Base-by-base conservation (phyloP, 2,888 invertebrate species). In the Nymphalis urticae region DNA sequence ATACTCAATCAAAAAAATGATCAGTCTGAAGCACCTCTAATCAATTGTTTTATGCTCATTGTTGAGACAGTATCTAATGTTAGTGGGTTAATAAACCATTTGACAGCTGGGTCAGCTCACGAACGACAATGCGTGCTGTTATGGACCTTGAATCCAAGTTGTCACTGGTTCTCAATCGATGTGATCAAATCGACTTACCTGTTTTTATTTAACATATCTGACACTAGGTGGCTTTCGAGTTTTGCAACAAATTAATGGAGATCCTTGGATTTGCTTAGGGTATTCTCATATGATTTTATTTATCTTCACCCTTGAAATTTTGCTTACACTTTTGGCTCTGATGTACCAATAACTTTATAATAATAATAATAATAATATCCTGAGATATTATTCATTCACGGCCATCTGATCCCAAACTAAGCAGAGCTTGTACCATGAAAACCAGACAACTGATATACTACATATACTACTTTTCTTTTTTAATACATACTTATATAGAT, bases 41-140 rank as follows among this genome's bases (percentile, higher is more conserved):
- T 64, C 71, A 66, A 72, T 73, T 72, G 73, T 72, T 68, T 70
- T 64, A 64, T 69, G 24, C 51, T 69, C 63, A 73, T 77, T 76
- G 77, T 76, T 48, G 16, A 67, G 76, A 75, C 72, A 72, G 75
- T 76, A 71, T 67, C 60, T 68, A 75, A 76, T 75, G 76, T 75
- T 69, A 77, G 74, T 78, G 60, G 76, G 76, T 74, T 77, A 77
- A 70, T 75, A 77, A 75, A 72, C 74, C 73, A 71, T 72, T 73
- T 73, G 73, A 73, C 75, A 73, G 68, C 72, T 67, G 53, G 70
- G 58, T 61, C 65, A 50, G 59, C 62, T 19, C 53, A 9, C 61
- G 67, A 63, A 61, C 64, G 64, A 64, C 42, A 64, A 62, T 8
- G 56, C 76, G 76, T 77, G 77, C 75, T 76, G 71, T 58, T 70